Conservation (phyloP, 1,140 invertebrate genomes). For the Whitmania pigra region DNA sequence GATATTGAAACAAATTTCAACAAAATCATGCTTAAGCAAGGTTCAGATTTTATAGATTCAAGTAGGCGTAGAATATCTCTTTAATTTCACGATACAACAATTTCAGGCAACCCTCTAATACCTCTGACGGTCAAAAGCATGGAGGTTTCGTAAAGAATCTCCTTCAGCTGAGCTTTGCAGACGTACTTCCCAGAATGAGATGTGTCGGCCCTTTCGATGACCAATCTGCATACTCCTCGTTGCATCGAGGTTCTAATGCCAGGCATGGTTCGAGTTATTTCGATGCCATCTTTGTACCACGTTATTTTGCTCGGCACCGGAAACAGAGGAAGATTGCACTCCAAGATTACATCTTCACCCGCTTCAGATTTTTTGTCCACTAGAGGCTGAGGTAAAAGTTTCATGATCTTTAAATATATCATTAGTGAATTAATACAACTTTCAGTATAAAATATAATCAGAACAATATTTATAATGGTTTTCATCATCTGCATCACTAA, state of each 20-base stretch:
- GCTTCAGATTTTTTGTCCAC: conserved; percentile 1
- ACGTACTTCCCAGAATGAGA: conserved; percentile 6
- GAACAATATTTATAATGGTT: too few species aligned
- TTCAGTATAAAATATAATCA: too few species aligned
- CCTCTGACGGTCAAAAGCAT: too few species aligned
- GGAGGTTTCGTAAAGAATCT: too few species aligned
- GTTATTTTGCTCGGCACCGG: neutral
- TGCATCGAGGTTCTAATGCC: conserved; percentile 9
- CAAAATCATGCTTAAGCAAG: too few species aligned
- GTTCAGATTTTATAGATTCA: too few species aligned
- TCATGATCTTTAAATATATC: neutral
- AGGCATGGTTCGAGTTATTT: neutral
- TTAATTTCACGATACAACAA: too few species aligned
- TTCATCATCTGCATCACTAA: too few species aligned
- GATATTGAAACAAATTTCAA: too few species aligned
- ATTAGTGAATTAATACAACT: too few species aligned
- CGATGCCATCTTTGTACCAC: conserved; percentile 10
- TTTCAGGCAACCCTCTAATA: too few species aligned
- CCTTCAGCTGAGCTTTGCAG: neutral
- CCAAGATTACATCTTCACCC: conserved; percentile 2
- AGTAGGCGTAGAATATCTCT: too few species aligned
- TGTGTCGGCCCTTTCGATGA: conserved; percentile 1
- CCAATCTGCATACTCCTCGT: neutral
- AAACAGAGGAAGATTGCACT: conserved; percentile 12
- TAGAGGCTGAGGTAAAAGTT: neutral